phyloP scores from a whole-genome alignment of 2,888 invertebrate species.

The Agelastica alni region DNA sequence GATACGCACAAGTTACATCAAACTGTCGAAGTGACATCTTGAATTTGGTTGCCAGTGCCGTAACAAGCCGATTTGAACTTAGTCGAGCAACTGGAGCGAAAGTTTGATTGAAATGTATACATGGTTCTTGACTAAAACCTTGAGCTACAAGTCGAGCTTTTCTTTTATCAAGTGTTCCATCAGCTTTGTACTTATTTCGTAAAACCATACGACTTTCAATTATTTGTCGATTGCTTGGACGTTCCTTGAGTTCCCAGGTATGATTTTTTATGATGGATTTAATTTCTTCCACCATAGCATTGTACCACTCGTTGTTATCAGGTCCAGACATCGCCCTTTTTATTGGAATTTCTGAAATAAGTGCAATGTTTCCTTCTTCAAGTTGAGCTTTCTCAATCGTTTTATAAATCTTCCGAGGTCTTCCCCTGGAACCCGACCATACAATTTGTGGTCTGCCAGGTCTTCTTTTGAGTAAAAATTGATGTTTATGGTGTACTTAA shows the following conservation, averaged over 20 bases:
- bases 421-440: slow-evolving; percentile 18
- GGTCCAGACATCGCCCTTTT: slow-evolving; percentile 20
- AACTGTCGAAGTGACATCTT: slow-evolving; percentile 25
- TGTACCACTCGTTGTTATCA: slow-evolving; percentile 25
- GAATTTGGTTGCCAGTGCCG: slow-evolving; percentile 28
- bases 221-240: slow-evolving; percentile 16
- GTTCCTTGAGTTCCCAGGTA: too few relatives aligned
- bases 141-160: slow-evolving; percentile 10
- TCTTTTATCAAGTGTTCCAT: slow-evolving; percentile 31
- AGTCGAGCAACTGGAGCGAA: slow-evolving; percentile 8
- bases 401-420: slow-evolving; percentile 14
- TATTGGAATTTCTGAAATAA: neutral
- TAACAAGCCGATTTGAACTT: slow-evolving; percentile 15
- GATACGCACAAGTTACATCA: slow-evolving; percentile 26
- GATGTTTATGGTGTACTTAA: neutral
- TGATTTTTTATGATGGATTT: slow-evolving; percentile 31
- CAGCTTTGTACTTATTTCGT: slow-evolving; percentile 33
- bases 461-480: neutral
- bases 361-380: too few relatives aligned
- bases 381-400: neutral
- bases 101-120: slow-evolving; percentile 15
- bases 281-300: slow-evolving; percentile 28
- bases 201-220: slow-evolving; percentile 37
- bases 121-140: slow-evolving; percentile 7
- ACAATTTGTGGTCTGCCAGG: slow-evolving; percentile 15